Evolutionary conservation across 2,797 vertebrate species (phyloP), one percentile per base, ranked within the genome.

Genomic region (Emys orbicularis): DNA sequence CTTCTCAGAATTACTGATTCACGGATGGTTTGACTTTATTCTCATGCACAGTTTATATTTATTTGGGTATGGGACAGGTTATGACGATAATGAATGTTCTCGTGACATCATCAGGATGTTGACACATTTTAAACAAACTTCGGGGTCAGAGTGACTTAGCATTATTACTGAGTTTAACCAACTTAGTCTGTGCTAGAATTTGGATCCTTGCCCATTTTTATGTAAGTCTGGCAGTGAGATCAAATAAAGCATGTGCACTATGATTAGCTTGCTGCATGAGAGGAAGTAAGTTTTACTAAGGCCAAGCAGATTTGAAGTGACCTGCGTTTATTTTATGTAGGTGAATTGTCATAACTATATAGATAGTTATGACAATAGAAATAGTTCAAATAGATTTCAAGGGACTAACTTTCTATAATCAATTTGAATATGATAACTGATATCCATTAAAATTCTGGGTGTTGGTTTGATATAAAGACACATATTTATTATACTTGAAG

Each of bases 141-240:
- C 31, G 4, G n/a, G 21, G 90, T 98, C 98, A 96, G 77, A 83
- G 54, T 98, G 98, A 98, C 95, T 97, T 96, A 91, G 98, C 98
- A 93, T 21, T 37, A 11, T 88, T 88, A 87, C 85, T 88, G 65
- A 50, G 94, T 94, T 90, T 34, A 87, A 96, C 87, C 83, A 84
- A 88, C 41, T 85, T 15, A 81, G 13, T 44, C 88, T 81, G 0
- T 61, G 90, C 86, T 93, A 41, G 85, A 94, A 91, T 90, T 95
- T 94, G 95, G 83, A 94, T 94, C 68, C 27, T 61, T 19, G 77
- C 53, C 11, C 74, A 65, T 12, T 84, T 61, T 89, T 95, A 94
- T 89, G 92, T 95, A 91, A 96, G 95, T 87, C 65, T 3, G 59
- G 91, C 21, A 92, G 85, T 81, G 90, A 81, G 94, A 86, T 61